Evolutionary conservation across 2,113 vertebrate species (phyloP), one percentile per base, ranked within the genome.

Genomic region (Chelonoidis abingdonii): DNA sequence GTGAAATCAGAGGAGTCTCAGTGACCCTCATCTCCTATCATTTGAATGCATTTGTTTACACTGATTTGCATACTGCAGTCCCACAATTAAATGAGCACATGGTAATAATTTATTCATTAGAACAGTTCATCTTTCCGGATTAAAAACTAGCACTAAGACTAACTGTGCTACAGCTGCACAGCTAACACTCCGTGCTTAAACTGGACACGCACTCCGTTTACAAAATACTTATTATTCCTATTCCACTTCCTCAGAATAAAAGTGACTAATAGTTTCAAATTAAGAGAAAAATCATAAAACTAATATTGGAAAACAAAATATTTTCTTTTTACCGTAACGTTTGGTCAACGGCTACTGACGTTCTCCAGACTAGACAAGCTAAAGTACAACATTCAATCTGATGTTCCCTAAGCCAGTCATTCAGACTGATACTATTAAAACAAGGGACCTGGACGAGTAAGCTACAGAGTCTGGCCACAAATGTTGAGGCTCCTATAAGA

Each of bases 1-100:
- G 97, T 97, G 93, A 96, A 95, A 89, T 56, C 86, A 95, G 81
- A 72, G 91, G 95, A 92, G 69, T 86, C 31, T 91, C 86, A 57
- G 78, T 22, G 52, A n/a, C 50, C 24, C 62, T 95, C 49, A 56
- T 90, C 93, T 98, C 94, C 90, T 81, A 84, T 88, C 79, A 94
- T 95, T 80, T 96, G 80, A 95, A 96, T 95, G 92, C 92, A 96
- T 88, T n/a, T 86, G 56, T 95, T 97, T 94, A 83, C 80, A n/a
- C 78, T 82, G 86, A 84, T 93, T 90, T 90, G 44, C 89, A 93
- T 88, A 79, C 27, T 65, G 41, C 3, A 93, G 57, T 49, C 53
- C 53, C 75, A 94, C 79, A 95, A 91, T 11, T 93, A 95, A 92
- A 79, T 78, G 86, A 95, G 57, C 85, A 91, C 80, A 94, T 47